These are phyloP conservation scores for Drosophila sp. DNA, from an alignment of 1,140 invertebrate species.

Conservation along the genomic window DNA sequence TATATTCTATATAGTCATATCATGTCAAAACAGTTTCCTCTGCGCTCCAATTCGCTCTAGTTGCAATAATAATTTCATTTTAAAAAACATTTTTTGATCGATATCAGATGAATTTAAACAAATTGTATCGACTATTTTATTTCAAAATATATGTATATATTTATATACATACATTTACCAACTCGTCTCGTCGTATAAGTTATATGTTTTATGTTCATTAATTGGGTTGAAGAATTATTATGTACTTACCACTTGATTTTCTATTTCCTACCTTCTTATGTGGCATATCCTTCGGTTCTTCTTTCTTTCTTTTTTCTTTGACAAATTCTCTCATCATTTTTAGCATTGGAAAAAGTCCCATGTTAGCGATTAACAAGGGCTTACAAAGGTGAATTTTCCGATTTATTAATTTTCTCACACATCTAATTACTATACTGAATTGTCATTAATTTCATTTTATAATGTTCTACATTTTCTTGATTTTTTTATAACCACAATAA, in stretches of 20 bases:
- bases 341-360: slow-evolving; percentile 87
- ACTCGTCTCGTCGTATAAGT: slow-evolving; percentile 2
- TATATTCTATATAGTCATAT: not conserved
- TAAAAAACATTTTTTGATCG: not conserved
- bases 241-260: slow-evolving; percentile 27
- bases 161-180: slow-evolving; percentile 28
- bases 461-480: slow-evolving; percentile 4
- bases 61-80: not conserved
- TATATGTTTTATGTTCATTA: not conserved
- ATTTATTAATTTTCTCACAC: slow-evolving; percentile 65
- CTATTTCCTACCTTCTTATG: slow-evolving; percentile 44
- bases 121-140: not conserved
- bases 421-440: slow-evolving; percentile 37
- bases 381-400: slow-evolving; percentile 89
- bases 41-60: no score
- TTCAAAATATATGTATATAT: not conserved
- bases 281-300: slow-evolving; percentile 57
- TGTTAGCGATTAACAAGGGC: slow-evolving; percentile 95
- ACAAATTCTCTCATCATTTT: slow-evolving; percentile 71
- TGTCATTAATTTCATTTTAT: slow-evolving; percentile 15
- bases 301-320: slow-evolving; percentile 51
- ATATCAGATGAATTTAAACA: not conserved
- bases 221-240: slow-evolving; percentile 41
- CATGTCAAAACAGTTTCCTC: no score
- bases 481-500: slow-evolving; percentile 23